These are phyloP conservation scores for Plectrocnemia conspersa DNA, from an alignment of 1,140 invertebrate species.

Conservation along the genomic window DNA sequence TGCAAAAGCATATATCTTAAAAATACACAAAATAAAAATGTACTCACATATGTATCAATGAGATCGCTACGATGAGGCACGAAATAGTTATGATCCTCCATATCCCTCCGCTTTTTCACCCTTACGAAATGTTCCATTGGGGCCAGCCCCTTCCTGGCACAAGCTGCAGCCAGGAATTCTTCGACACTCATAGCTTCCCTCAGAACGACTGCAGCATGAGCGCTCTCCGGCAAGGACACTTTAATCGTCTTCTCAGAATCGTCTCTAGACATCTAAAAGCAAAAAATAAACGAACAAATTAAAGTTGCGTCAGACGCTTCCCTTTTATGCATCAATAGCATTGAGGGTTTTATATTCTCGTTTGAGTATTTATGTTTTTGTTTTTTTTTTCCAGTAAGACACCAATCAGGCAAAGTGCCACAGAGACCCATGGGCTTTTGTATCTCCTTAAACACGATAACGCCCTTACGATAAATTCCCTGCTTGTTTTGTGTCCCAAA, in stretches of 20 bases:
- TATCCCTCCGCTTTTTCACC: slow-evolving; percentile 89
- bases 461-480: too few relatives aligned
- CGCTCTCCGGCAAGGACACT: slow-evolving; percentile 81
- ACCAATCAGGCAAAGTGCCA: too few relatives aligned
- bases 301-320: too few relatives aligned
- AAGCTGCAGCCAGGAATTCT: slow-evolving; percentile 88
- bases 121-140: slow-evolving; percentile 93
- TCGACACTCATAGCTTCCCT: slow-evolving; percentile 90
- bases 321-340: too few relatives aligned
- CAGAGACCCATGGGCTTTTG: too few relatives aligned
- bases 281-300: slow-evolving; percentile 14
- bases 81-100: slow-evolving; percentile 94
- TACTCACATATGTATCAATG: slow-evolving; percentile 94
- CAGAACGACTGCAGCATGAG: slow-evolving; percentile 75
- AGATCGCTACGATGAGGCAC: slow-evolving; percentile 86
- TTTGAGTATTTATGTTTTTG: too few relatives aligned
- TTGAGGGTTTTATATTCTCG: too few relatives aligned
- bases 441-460: too few relatives aligned
- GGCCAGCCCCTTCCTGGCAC: slow-evolving; percentile 83
- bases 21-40: too few relatives aligned
- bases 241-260: slow-evolving; percentile 82
- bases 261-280: slow-evolving; percentile 70
- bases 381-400: too few relatives aligned
- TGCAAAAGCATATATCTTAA: too few relatives aligned
- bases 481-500: too few relatives aligned